A percentile compares a stretch with the other conserved stretches of the same genome.
phyloP scores from a whole-genome alignment of 2,797 vertebrate species.

The Bradypus variegatus region DNA sequence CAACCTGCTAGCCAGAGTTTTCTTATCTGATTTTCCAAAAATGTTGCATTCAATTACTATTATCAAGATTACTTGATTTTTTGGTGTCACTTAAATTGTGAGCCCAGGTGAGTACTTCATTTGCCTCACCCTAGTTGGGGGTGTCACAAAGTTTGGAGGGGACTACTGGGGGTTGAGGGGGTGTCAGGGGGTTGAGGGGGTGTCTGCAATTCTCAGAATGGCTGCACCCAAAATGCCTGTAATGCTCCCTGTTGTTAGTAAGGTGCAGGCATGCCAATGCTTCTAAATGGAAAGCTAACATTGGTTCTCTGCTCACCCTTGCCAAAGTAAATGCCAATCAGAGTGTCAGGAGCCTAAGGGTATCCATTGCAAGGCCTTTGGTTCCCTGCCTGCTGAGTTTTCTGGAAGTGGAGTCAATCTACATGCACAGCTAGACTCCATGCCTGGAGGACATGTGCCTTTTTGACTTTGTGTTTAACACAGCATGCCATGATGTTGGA shows the following conservation, averaged over 20 bases:
- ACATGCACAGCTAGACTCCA: neutral
- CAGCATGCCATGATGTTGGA: neutral
- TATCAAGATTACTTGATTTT: neutral
- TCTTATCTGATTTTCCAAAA: neutral
- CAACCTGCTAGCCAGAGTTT: neutral
- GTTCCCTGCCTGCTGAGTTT: neutral
- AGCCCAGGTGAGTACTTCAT: neutral
- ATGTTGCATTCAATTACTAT: neutral
- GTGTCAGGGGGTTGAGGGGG: neutral
- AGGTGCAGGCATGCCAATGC: fast-evolving
- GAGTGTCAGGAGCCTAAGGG: neutral
- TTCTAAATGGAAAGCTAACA: neutral
- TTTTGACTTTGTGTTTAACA: neutral
- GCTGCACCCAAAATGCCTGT: fast-evolving
- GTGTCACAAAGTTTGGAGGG: neutral
- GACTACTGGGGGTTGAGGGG: neutral
- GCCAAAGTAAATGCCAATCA: neutral
- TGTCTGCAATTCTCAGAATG: neutral
- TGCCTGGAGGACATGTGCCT: neutral
- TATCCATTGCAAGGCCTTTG: neutral
- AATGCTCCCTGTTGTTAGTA: neutral
- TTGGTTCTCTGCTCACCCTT: neutral
- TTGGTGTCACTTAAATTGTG: neutral
- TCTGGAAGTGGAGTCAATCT: neutral
- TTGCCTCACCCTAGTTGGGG: neutral